Conservation (phyloP, 2,888 invertebrate genomes). For the Cerastoderma edule region DNA sequence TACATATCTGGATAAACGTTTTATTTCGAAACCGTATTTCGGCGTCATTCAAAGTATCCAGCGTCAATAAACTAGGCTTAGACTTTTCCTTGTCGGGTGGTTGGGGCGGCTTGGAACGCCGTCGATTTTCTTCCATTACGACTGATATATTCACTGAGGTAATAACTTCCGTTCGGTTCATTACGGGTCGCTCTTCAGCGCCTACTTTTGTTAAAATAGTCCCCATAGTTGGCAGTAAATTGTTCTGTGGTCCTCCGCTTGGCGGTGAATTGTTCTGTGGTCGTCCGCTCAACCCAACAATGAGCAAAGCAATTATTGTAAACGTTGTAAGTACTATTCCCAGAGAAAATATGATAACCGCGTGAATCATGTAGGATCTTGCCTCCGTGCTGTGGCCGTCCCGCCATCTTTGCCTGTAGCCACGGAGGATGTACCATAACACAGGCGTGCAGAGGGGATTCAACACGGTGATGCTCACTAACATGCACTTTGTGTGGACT, state of each 20-base stretch:
- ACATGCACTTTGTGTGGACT: background rate
- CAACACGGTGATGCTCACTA: background rate
- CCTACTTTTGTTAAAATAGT: too few relatives aligned
- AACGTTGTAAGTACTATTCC: too few relatives aligned
- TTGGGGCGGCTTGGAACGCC: too few relatives aligned
- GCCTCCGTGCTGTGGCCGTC: background rate
- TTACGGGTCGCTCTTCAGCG: background rate
- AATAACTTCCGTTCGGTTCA: background rate
- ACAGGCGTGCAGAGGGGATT: slow-evolving; percentile 7
- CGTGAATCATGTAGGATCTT: background rate
- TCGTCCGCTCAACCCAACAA: too few relatives aligned
- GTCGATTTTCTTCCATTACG: background rate
- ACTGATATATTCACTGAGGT: background rate
- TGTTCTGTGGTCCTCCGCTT: too few relatives aligned
- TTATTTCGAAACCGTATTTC: background rate
- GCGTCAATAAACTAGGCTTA: background rate
- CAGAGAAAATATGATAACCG: background rate
- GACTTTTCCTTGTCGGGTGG: background rate
- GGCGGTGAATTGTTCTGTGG: too few relatives aligned
- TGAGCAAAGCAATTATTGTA: too few relatives aligned
- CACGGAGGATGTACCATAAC: slow-evolving; percentile 8
- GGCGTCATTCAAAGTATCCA: background rate
- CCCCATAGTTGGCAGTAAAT: too few relatives aligned
- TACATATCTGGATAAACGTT: slow-evolving; percentile 2
- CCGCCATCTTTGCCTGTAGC: background rate